phyloP scores from a whole-genome alignment of 2,888 invertebrate genomes.

The Eledona agricola region DNA sequence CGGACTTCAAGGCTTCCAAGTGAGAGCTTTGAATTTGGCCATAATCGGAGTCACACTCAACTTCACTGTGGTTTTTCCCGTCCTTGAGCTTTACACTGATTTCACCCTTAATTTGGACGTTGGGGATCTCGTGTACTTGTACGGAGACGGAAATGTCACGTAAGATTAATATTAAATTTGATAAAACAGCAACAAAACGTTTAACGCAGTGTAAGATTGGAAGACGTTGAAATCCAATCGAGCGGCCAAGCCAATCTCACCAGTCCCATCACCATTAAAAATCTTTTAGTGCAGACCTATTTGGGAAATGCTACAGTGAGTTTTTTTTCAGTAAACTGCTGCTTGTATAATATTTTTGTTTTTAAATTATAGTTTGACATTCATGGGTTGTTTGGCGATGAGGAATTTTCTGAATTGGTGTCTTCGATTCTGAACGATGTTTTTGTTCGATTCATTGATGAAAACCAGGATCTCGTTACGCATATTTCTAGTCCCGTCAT shows the following conservation, averaged over 20 bases:
- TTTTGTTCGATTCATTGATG: conserved; percentile 44
- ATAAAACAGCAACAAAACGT: no score
- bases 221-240: not conserved
- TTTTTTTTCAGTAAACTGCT: not conserved
- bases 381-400: conserved; percentile 49
- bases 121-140: not conserved
- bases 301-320: conserved; percentile 3
- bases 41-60: not conserved
- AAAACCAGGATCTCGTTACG: conserved; percentile 45
- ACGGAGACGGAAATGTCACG: not conserved
- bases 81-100: not conserved
- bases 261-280: not conserved
- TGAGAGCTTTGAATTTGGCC: not conserved
- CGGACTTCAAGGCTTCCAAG: not conserved
- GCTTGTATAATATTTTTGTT: no score
- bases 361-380: conserved; percentile 52
- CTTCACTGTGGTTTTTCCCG: conserved; percentile 1
- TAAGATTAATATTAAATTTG: not conserved
- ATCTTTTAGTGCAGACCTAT: not conserved
- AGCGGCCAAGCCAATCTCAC: not conserved
- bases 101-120: not conserved
- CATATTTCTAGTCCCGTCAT: conserved; percentile 45
- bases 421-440: conserved; percentile 45
- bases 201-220: not conserved
- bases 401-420: conserved; percentile 47